A percentile compares a stretch with the other conserved stretches of the same genome.
These are phyloP conservation scores for Sakesphorus luctuosus DNA, from an alignment of 2,113 vertebrate species.

Conservation along the genomic window DNA sequence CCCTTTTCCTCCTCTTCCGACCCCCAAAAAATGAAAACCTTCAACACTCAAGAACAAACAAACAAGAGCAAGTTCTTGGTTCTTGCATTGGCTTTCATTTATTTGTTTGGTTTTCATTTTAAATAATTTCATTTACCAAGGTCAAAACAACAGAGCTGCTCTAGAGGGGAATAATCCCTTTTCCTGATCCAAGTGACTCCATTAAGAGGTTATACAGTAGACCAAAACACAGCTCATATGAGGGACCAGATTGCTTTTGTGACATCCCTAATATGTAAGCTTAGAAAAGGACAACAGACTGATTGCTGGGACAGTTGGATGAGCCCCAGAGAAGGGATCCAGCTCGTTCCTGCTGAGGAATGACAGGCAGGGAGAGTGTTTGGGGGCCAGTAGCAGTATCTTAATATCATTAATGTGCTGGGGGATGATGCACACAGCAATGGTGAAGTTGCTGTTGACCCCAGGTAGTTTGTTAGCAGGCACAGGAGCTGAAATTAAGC, in stretches of 20 bases:
- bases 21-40: not conserved
- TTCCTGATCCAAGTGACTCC: not conserved
- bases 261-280: not conserved
- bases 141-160: not conserved
- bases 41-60: not conserved
- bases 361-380: not conserved
- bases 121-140: not conserved
- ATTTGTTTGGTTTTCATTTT: slow-evolving; percentile 6
- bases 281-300: not conserved
- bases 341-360: not conserved
- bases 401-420: not conserved
- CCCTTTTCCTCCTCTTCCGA: not conserved
- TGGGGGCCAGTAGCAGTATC: not conserved
- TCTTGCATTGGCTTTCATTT: not conserved
- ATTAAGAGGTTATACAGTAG: not conserved
- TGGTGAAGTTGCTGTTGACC: not conserved
- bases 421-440: not conserved
- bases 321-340: not conserved
- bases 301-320: not conserved
- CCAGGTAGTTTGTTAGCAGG: not conserved
- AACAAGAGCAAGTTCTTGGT: not conserved
- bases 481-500: not conserved
- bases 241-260: not conserved
- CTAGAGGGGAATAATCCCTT: not conserved
- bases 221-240: not conserved